Conservation (phyloP, 2,797 vertebrate species). For the Phrynocephalus guinanensis region DNA sequence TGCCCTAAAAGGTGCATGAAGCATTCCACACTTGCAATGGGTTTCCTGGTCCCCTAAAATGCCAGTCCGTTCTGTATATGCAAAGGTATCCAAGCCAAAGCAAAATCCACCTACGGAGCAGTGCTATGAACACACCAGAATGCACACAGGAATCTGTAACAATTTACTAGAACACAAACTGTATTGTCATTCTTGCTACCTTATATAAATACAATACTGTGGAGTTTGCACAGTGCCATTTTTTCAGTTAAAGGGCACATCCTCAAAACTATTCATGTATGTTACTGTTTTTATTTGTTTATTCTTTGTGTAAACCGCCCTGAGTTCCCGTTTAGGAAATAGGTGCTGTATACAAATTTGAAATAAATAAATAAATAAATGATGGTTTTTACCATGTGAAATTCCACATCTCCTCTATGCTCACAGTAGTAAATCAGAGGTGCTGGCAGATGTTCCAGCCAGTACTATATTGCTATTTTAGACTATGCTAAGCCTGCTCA, state of each 20-base stretch:
- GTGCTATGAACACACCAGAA: neutral
- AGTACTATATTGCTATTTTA: neutral
- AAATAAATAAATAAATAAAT: too few species aligned
- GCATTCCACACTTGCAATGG: neutral
- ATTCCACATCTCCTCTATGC: neutral
- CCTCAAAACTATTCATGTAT: neutral
- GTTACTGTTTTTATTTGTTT: too few species aligned
- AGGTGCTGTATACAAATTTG: too few species aligned
- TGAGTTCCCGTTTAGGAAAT: too few species aligned
- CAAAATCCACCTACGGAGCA: neutral
- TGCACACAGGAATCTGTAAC: neutral
- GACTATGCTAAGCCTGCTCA: neutral
- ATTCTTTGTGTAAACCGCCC: too few species aligned
- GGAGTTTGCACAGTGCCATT: neutral
- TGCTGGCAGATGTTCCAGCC: neutral
- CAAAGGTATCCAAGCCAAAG: neutral
- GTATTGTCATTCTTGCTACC: neutral
- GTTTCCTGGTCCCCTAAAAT: neutral
- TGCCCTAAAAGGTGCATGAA: neutral
- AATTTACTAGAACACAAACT: neutral
- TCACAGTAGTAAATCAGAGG: neutral
- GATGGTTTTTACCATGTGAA: neutral
- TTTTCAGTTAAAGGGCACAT: neutral
- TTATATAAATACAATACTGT: neutral
- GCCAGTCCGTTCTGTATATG: neutral